Evolutionary conservation across 2,888 invertebrate species (phyloP), one percentile per base, ranked within the genome.

Genomic region (Eurytoma californica): DNA sequence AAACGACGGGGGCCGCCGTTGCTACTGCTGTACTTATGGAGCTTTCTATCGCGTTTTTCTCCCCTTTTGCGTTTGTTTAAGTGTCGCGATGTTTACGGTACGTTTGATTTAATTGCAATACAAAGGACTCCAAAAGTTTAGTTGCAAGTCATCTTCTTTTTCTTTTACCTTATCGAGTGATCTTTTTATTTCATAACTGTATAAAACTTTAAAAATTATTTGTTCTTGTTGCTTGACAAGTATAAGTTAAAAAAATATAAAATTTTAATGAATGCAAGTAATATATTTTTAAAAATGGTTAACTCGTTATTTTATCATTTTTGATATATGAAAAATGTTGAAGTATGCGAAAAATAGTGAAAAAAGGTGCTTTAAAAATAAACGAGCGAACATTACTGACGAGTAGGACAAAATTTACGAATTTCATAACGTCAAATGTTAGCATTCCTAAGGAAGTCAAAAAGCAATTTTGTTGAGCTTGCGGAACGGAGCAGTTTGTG

Each of bases 381-480:
- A 39, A 39, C 39, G 39, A 9, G 39, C 39, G 39, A 39, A 39
- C 5, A 39, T 39, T 39, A 39, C 39, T 39, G 57, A 65, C 16
- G 47, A 47, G 28, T 13, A 24, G 3, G 5, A 12, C 55, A n/a
- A 18, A 47, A 14, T 30, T 67, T 66, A 57, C 30, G 58, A 51
- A 51, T 53, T 61, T 75, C 60, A 68, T 75, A 75, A 75, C 51
- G 39, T 30, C 39, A 30, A 60, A 67, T 75, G 51, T 53, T 63
- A 30, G 24, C 30, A 14, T 4, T 24, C 28, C 53, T 2, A 49
- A 65, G 57, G 28, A 58, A 69, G 68, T 60, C 49, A 47, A 58
- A 49, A 69, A 73, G 66, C 69, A 67, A 70, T 75, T 79, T 65
- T 28, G 55, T 28, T 2, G 20, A 49, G 75, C 20, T 70, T 49